These are phyloP conservation scores for Cromileptes altivelis DNA, from an alignment of 2,113 vertebrate genomes.

Conservation along the genomic window DNA sequence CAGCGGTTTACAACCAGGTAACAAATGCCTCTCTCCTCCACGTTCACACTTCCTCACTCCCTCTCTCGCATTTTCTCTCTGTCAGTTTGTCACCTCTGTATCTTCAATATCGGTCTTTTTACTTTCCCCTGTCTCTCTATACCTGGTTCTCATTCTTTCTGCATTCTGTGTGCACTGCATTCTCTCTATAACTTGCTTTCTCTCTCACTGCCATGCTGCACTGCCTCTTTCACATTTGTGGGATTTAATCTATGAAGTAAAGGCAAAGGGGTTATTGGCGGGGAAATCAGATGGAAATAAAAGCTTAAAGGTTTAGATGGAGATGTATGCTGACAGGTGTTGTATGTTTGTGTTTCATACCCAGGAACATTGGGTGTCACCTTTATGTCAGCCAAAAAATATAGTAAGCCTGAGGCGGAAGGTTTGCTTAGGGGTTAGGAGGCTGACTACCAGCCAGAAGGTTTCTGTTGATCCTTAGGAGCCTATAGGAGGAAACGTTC, in stretches of 20 bases:
- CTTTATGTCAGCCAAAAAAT: background rate
- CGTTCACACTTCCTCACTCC: slow-evolving; percentile 35
- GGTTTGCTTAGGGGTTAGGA: background rate
- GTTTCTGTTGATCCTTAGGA: background rate
- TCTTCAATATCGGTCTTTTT: slow-evolving; percentile 45
- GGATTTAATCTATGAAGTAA: background rate
- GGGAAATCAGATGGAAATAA: slow-evolving; percentile 10
- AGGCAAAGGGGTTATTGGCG: background rate
- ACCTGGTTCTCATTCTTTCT: slow-evolving; percentile 2
- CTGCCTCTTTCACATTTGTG: slow-evolving; percentile 3
- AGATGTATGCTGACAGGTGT: background rate
- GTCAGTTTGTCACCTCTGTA: slow-evolving; percentile 61
- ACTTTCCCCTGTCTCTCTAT: background rate
- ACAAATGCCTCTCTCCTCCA: slow-evolving; percentile 70
- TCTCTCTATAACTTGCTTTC: slow-evolving; percentile 3
- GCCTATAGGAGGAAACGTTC: background rate
- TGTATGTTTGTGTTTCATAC: background rate
- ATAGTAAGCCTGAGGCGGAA: background rate
- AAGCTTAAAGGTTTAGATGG: slow-evolving; percentile 8
- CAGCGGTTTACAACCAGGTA: slow-evolving; percentile 78
- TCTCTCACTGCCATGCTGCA: background rate
- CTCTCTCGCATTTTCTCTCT: slow-evolving; percentile 16
- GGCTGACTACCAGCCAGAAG: background rate
- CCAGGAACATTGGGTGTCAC: background rate
- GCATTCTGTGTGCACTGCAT: background rate